These are phyloP conservation scores for Talpa occidentalis DNA, from an alignment of 2,113 vertebrate genomes.

Conservation along the genomic window DNA sequence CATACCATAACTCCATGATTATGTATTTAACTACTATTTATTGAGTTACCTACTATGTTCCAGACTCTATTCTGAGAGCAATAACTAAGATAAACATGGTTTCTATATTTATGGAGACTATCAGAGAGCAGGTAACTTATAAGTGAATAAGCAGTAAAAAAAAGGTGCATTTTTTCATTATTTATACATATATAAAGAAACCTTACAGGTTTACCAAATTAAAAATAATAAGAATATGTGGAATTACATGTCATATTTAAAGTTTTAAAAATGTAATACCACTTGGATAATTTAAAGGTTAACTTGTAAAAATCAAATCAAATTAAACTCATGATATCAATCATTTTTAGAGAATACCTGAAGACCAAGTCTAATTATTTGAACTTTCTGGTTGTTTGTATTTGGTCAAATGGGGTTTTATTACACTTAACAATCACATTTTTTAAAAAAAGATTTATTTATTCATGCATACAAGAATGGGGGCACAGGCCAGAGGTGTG, in stretches of 20 bases:
- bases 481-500: no score
- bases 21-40: background rate
- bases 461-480: no score
- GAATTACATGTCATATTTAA: background rate
- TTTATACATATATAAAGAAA: background rate
- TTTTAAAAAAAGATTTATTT: no score
- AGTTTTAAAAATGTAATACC: background rate
- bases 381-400: background rate
- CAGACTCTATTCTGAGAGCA: background rate
- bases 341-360: background rate
- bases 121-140: background rate
- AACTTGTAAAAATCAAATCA: background rate
- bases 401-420: background rate
- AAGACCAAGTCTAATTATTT: background rate
- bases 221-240: background rate
- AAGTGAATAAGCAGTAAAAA: background rate
- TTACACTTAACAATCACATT: background rate
- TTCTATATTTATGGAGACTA: background rate
- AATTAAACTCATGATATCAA: no score
- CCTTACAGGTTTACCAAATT: background rate
- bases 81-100: background rate
- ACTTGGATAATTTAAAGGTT: background rate
- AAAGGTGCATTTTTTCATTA: background rate
- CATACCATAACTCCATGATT: background rate
- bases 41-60: background rate